Evolutionary conservation across 2,797 vertebrate species (phyloP), one percentile per base, ranked within the genome.

Genomic region (Sebastes nivosus): DNA sequence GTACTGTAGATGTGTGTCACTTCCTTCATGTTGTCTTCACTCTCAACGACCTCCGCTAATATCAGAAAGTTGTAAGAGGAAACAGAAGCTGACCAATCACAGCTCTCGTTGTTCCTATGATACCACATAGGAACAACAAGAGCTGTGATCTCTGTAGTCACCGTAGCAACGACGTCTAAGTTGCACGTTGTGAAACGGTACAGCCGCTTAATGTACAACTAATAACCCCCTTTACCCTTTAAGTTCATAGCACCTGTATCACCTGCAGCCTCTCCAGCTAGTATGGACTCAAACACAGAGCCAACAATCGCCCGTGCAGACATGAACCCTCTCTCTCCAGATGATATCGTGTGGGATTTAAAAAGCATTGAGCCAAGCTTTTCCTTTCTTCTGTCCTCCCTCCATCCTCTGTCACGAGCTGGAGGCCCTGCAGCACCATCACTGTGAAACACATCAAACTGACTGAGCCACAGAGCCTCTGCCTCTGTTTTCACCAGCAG

Each of bases 401-500:
- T 9, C 69, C 36, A 6, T 70, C 64, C 54, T 68, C 12, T n/a
- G 20, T 52, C 20, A 52, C 20, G 18, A 11, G 61, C 55, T 61
- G 64, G 30, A 46, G 24, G 57, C 76, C 67, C 72, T 61, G 72
- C 75, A 73, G 78, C 71, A 30, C 4, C 20, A 3, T 67, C 76
- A 36, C 16, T 52, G 34, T 77, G 57, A 67, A 63, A 42, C 42
- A 38, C 75, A 54, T 72, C 61, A 59, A 59, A 65, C 46, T 27
- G 61, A 52, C 67, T 25, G 38, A 72, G 50, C 42, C 71, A 29
- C 64, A 30, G 27, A 75, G 55, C 34, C 34, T 38, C 34, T 22
- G 72, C 67, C 46, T 63, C 25, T 25, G 57, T 68, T 50, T 65
- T 58, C 69, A 14, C 20, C 18, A 58, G 11, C 57, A 42, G 12